A percentile compares a stretch with the other conserved stretches of the same genome.
Evolutionary conservation across 2,113 vertebrate species (phyloP).

Genomic region (rat (Rattus norvegicus)): GRCr8 NC_086037.1:8589501-8590000

Average conservation of each 20-base stretch:
- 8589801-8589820: constrained; percentile 11
- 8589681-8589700: not conserved
- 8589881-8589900: not conserved
- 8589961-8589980: not conserved
- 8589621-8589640: not conserved
- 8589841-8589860: not conserved
- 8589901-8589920: not conserved
- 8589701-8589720: not conserved
- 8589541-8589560: not conserved
- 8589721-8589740: not conserved
- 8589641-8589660: not conserved
- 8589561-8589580: not conserved
- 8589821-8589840: not conserved
- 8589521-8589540: not conserved
- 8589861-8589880: not conserved
- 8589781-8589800: not conserved
- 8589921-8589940: constrained; percentile 16
- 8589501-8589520: too few relatives aligned
- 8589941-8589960: not conserved
- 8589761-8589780: not conserved
- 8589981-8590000: constrained; percentile 14
- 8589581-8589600: not conserved
- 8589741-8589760: not conserved
- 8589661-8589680: not conserved
- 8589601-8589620: not conserved